phyloP scores from a whole-genome alignment of 1,140 invertebrate species.

The Leptonema lineaticorne region DNA sequence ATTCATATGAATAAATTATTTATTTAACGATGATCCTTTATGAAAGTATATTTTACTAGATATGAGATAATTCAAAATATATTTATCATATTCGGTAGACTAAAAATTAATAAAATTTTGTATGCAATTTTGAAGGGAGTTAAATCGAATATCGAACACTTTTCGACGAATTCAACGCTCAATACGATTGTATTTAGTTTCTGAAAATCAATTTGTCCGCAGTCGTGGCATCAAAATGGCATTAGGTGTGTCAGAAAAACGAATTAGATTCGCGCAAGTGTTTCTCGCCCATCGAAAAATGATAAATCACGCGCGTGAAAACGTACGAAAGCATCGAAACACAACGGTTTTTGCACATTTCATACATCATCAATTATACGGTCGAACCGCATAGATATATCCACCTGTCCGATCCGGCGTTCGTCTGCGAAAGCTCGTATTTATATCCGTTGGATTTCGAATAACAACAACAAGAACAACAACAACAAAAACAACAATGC shows the following conservation, averaged over 20 bases:
- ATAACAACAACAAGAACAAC: too few species aligned
- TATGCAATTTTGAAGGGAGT: too few species aligned
- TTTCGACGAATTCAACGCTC: too few species aligned
- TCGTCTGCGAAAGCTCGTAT: background rate
- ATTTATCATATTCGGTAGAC: too few species aligned
- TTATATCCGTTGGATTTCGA: too few species aligned
- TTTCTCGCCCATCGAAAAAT: constrained; percentile 30
- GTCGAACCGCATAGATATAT: background rate
- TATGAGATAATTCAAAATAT: too few species aligned
- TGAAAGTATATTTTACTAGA: too few species aligned
- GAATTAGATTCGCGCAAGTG: constrained; percentile 34
- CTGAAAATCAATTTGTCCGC: too few species aligned
- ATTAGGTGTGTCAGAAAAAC: background rate
- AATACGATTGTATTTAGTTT: too few species aligned
- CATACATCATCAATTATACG: background rate
- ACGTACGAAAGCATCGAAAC: background rate
- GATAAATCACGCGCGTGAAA: constrained; percentile 31
- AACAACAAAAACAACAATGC: background rate
- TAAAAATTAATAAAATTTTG: too few species aligned
- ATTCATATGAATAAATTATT: background rate
- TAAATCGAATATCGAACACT: too few species aligned
- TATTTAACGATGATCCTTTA: too few species aligned
- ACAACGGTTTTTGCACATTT: background rate
- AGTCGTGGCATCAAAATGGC: background rate
- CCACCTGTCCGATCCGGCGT: background rate